Percentiles rank a stretch among this genome's conserved stretches.
Conservation (phyloP, 2,888 invertebrate genomes). For the Troides helena region DNA sequence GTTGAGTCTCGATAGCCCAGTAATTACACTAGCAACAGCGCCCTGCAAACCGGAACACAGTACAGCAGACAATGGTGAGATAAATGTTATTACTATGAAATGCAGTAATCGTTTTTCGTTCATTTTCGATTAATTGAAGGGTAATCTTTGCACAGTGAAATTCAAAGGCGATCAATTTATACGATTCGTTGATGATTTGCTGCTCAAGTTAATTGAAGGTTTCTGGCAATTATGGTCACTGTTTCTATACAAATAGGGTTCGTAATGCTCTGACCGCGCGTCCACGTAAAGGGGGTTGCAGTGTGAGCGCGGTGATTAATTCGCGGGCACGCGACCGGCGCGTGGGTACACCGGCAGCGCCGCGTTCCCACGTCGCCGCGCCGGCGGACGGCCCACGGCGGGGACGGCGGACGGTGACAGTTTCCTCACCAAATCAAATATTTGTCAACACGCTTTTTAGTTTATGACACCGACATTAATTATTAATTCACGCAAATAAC, state of each 20-base stretch:
- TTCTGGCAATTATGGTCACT: background rate
- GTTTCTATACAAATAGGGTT: background rate
- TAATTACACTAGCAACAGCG: too few relatives aligned
- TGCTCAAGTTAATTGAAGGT: background rate
- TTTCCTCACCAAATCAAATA: conserved; percentile 38
- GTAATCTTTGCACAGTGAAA: conserved; percentile 5
- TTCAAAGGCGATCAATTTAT: conserved; percentile 13
- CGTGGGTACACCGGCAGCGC: conserved; percentile 53
- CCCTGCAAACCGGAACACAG: too few relatives aligned
- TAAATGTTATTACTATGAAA: too few relatives aligned
- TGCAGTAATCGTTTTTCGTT: too few relatives aligned
- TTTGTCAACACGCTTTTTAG: conserved; percentile 30
- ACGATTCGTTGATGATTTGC: conserved; percentile 6
- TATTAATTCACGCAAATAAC: conserved; percentile 1
- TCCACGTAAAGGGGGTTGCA: conserved; percentile 15
- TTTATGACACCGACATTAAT: conserved; percentile 23
- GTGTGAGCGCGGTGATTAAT: conserved; percentile 34
- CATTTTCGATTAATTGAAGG: too few relatives aligned
- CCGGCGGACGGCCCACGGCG: conserved; percentile 18
- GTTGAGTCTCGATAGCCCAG: too few relatives aligned
- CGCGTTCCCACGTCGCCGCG: conserved; percentile 51
- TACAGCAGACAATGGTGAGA: too few relatives aligned
- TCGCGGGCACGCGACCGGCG: conserved; percentile 47
- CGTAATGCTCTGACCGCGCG: background rate
- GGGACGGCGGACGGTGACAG: conserved; percentile 32